Evolutionary conservation across 2,888 invertebrate species (phyloP).

Genomic region (Neocrepidodera transversa): DNA sequence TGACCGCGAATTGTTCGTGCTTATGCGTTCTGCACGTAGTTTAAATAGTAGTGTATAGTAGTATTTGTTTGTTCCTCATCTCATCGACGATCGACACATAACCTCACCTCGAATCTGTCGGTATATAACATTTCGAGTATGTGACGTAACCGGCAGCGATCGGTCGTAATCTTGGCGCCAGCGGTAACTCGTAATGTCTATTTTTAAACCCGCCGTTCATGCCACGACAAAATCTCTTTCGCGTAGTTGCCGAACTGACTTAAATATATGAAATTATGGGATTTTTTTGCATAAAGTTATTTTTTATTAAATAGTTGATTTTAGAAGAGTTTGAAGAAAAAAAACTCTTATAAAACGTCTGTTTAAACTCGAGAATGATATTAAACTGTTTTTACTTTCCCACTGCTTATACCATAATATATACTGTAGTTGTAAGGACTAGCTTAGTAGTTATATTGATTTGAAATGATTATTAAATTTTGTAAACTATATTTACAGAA

Average conservation of each 20-base stretch:
- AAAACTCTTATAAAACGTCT: too few species aligned
- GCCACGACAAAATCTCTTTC: constrained; percentile 30
- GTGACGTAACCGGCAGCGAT: constrained; percentile 64
- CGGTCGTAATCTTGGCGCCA: constrained; percentile 67
- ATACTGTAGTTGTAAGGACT: too few species aligned
- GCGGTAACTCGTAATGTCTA: constrained; percentile 64
- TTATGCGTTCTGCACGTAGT: too few species aligned
- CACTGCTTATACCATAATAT: too few species aligned
- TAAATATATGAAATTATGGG: neutral
- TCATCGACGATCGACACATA: constrained; percentile 7
- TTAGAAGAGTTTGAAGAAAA: too few species aligned
- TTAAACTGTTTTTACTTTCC: too few species aligned
- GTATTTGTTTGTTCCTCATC: constrained; percentile 9
- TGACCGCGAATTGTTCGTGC: neutral
- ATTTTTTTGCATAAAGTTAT: too few species aligned
- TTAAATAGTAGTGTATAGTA: neutral
- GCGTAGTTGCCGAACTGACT: constrained; percentile 3
- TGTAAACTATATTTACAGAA: too few species aligned
- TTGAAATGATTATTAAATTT: too few species aligned
- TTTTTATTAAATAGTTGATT: too few species aligned
- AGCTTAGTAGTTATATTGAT: too few species aligned
- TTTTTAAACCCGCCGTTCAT: constrained; percentile 57
- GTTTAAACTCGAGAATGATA: too few species aligned
- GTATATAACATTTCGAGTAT: constrained; percentile 45
- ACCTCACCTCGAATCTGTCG: constrained; percentile 24